Evolutionary conservation across 2,797 vertebrate species (phyloP), one percentile per base, ranked within the genome.

Genomic region (Propithecus perrieri): DNA sequence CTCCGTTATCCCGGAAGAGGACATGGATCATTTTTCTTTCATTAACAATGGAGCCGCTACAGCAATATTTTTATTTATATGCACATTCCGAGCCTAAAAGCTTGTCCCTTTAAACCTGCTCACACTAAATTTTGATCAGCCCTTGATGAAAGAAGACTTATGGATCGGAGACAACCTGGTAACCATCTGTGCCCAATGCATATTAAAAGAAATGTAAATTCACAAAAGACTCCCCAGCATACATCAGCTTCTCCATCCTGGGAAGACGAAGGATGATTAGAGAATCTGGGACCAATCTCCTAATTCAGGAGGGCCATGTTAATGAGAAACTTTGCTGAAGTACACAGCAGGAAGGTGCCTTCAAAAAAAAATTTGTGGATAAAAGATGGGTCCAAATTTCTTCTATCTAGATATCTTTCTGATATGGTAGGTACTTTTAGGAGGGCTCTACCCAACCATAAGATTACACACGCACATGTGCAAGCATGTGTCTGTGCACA

Each of bases 21-120:
- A 87, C 80, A 89, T 41, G 79, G 95, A 95, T 97, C 24, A 96
- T 98, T 98, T 97, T 98, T 98, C 94, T 97, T 98, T 96, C 50
- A 97, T 97, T 98, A 98, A 95, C 95, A 97, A 75, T 96, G 14
- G 74, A 95, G 50, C 28, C 50, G 12, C 91, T 95, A 80, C 26
- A 74, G 35, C 90, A 96, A 48, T 78, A 24, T 1, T 96, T 98
- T 98, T 98, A 98, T 98, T 98, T 97, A 97, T 97, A 94, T 80
- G 41, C 41, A 87, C 69, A 91, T 69, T 97, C 79, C n/a, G 22
- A 59, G 80, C 69, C 80, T 96, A 97, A 98, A 98, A 97, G 5
- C 67, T 95, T 95, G 85, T 91, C 94, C 43, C 80, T 97, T 97
- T 98, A 97, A 97, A 98, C 98, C 83, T 80, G 22, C 57, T 79